A percentile compares a stretch with the other conserved stretches of the same genome.
phyloP scores from a whole-genome alignment of 2,113 vertebrate genomes.

The Oreotrochilus melanogaster region DNA sequence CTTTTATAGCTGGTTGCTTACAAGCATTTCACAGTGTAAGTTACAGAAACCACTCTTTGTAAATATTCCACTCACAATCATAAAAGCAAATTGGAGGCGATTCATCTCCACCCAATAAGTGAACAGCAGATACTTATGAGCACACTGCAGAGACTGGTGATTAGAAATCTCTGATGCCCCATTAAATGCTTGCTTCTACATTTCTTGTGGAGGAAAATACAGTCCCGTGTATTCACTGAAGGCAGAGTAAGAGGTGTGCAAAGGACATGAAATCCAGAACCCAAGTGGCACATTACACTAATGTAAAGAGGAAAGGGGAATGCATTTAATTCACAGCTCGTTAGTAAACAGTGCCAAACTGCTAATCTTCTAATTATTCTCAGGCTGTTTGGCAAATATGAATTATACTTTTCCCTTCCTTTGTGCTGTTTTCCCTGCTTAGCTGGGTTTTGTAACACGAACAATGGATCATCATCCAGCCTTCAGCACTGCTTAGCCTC shows the following conservation, averaged over 20 bases:
- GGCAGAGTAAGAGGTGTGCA: not conserved
- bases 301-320: slow-evolving; percentile 20
- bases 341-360: not conserved
- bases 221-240: not conserved
- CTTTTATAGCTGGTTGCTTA: slow-evolving; percentile 26
- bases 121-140: slow-evolving; percentile 28
- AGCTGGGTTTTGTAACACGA: not conserved
- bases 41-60: slow-evolving; percentile 17
- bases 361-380: slow-evolving; percentile 40
- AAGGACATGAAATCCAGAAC: not conserved
- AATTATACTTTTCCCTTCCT: slow-evolving; percentile 36
- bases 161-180: not conserved
- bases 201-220: slow-evolving; percentile 14
- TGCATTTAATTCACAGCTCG: not conserved
- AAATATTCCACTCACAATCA: slow-evolving; percentile 19
- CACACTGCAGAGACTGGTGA: not conserved
- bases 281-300: not conserved
- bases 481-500: slow-evolving; percentile 11
- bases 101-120: slow-evolving; percentile 24
- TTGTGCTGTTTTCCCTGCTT: not conserved
- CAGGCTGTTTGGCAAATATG: slow-evolving; percentile 26
- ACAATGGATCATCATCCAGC: not conserved
- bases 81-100: slow-evolving; percentile 27
- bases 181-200: not conserved
- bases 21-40: slow-evolving; percentile 3